Percentiles rank a stretch among this genome's conserved stretches.
phyloP scores from a whole-genome alignment of 2,888 invertebrate species.

The Nymphalis urticae region DNA sequence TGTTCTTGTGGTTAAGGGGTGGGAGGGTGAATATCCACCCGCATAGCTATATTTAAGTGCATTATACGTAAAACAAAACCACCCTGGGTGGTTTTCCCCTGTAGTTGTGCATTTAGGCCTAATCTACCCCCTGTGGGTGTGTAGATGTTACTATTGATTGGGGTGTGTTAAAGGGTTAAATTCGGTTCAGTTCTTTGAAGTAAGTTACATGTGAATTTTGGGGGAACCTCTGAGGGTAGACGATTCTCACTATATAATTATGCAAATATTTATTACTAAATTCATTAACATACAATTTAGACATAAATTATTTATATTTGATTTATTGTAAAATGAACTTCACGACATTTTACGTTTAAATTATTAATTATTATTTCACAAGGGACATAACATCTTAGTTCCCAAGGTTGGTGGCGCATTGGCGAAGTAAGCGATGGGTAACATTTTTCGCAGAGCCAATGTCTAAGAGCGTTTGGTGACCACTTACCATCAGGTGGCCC shows the following conservation, averaged over 20 bases:
- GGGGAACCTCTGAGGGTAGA: slow-evolving; percentile 15
- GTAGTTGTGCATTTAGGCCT: slow-evolving; percentile 74
- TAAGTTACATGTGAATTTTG: slow-evolving; percentile 35
- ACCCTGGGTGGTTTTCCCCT: slow-evolving; percentile 55
- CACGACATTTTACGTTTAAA: no score
- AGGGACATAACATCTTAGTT: no score
- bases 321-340: no score
- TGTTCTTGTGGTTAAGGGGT: slow-evolving; percentile 48
- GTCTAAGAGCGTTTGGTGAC: no score
- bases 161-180: slow-evolving; percentile 59
- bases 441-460: no score
- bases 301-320: no score
- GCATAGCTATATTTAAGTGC: slow-evolving; percentile 70
- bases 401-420: no score
- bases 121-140: slow-evolving; percentile 59
- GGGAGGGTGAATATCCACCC: slow-evolving; percentile 43
- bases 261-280: not conserved
- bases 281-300: not conserved
- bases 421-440: no score
- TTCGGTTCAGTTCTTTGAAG: slow-evolving; percentile 49
- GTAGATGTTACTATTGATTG: slow-evolving; percentile 56
- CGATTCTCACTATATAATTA: not conserved
- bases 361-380: no score
- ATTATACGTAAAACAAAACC: slow-evolving; percentile 72
- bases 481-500: no score